Conservation (phyloP, 2,888 invertebrate species). For the Mermis nigrescens region DNA sequence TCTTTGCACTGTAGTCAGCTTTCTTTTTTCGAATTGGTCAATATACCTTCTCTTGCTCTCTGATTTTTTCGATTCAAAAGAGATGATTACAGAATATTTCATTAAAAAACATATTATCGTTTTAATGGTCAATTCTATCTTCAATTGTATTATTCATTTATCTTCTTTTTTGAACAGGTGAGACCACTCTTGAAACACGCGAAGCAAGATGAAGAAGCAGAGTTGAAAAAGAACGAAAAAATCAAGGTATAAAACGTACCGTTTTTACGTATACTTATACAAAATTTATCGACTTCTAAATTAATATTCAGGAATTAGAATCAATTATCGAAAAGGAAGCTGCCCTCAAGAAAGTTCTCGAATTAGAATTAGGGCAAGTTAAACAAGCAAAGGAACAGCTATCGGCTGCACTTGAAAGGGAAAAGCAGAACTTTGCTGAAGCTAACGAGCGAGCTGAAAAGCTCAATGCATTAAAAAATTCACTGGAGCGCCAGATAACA, state of each 20-base stretch:
- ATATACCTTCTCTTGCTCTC: no score
- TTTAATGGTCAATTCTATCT: no score
- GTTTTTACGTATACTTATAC: neutral
- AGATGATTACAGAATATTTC: no score
- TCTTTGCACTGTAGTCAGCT: no score
- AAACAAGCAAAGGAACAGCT: constrained; percentile 81
- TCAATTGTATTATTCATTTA: no score
- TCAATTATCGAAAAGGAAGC: constrained; percentile 31
- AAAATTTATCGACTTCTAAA: neutral
- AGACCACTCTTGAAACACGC: constrained; percentile 96
- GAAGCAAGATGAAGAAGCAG: constrained; percentile 93
- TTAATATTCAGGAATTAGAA: constrained; percentile 54
- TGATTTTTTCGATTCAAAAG: no score
- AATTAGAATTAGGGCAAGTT: constrained; percentile 73
- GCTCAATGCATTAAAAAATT: constrained; percentile 79
- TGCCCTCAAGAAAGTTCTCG: constrained; percentile 64
- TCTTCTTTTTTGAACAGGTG: constrained; percentile 48
- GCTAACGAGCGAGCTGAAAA: constrained; percentile 72
- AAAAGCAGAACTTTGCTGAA: constrained; percentile 69
- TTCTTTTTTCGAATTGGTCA: no score
- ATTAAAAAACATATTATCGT: no score
- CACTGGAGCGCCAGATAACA: constrained; percentile 62
- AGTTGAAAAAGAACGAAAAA: constrained; percentile 47
- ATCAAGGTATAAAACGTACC: constrained; percentile 17
- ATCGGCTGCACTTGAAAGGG: constrained; percentile 65